Evolutionary conservation across 2,797 vertebrate species (phyloP), one percentile per base, ranked within the genome.

Genomic region (Malacoraja senta): DNA sequence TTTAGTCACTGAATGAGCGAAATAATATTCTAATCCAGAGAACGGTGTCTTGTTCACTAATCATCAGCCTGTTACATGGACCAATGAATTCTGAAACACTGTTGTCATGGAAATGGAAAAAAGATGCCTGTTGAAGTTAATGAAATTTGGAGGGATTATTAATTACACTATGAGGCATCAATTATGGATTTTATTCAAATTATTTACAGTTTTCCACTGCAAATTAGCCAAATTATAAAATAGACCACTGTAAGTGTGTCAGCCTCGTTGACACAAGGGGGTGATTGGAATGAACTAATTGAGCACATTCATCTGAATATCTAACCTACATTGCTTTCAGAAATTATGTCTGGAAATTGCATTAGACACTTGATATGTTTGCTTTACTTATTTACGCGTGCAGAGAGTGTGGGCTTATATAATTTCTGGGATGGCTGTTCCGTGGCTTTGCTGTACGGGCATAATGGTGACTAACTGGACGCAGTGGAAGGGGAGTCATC

Each of bases 171-270:
- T 92, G n/a, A 76, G 71, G 90, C 68, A 92, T 92, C 26, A 92
- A 92, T 92, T 76, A n/a, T 53, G 90, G 72, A 38, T 92, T 72
- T 91, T 76, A 92, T 92, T 92, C 90, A 76, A 92, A 92, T 76
- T 92, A 74, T 92, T 92, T 74, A 74, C 71, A 53, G 90, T 38
- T 92, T 90, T 26, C 90, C 72, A 29, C 90, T 92, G 71, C 71
- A 76, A 76, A 74, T 74, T 13, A 92, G 71, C 21, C 53, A 53
- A n/a, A 92, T 92, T 53, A 53, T 44, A 76, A 53, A 74, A 76
- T 74, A 26, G 35, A 76, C 68, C 13, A 53, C 90, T 68, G 29
- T 88, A 19, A 61, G 58, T 86, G 53, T 63, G 81, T 86, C 58
- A 65, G 58, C 58, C 53, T 84, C 58, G n/a, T 44, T 81, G 58